These are phyloP conservation scores for Octodon degus DNA, from an alignment of 2,113 vertebrate genomes.

Conservation along the genomic window DNA sequence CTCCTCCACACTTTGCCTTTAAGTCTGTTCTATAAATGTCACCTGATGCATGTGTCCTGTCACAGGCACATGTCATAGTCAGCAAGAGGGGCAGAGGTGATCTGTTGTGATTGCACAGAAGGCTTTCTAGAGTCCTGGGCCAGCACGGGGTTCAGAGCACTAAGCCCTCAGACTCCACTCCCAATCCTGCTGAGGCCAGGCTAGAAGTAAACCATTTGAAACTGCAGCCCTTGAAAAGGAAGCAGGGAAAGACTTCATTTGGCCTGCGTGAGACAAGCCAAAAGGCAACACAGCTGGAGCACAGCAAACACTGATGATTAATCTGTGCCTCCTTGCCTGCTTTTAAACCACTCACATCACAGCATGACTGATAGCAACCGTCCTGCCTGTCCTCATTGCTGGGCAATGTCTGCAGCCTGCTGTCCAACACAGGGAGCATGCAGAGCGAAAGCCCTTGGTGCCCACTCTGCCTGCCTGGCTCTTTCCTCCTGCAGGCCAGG, in stretches of 20 bases:
- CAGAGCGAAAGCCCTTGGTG: slow-evolving; percentile 76
- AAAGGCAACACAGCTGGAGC: slow-evolving; percentile 80
- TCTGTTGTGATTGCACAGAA: neutral
- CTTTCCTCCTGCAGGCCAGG: neutral
- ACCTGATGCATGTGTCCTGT: neutral
- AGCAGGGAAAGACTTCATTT: slow-evolving; percentile 71
- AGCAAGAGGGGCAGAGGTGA: neutral
- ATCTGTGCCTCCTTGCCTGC: slow-evolving; percentile 78
- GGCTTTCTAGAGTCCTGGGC: slow-evolving; percentile 26
- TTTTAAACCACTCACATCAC: slow-evolving; percentile 76
- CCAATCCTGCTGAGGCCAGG: slow-evolving; percentile 9
- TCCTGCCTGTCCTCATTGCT: slow-evolving; percentile 72
- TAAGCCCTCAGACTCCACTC: neutral
- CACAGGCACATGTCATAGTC: neutral
- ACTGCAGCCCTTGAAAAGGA: slow-evolving; percentile 45
- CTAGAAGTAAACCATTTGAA: slow-evolving; percentile 26
- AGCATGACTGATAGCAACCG: slow-evolving; percentile 77
- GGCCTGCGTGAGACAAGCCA: slow-evolving; percentile 75
- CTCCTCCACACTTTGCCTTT: neutral
- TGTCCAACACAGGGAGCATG: slow-evolving; percentile 68
- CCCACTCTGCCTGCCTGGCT: slow-evolving; percentile 65
- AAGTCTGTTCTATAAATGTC: neutral
- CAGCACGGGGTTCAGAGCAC: neutral
- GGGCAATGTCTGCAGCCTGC: slow-evolving; percentile 78
- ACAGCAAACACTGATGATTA: slow-evolving; percentile 83